phyloP scores from a whole-genome alignment of 1,140 invertebrate genomes.

The Coptotermes formosanus region DNA sequence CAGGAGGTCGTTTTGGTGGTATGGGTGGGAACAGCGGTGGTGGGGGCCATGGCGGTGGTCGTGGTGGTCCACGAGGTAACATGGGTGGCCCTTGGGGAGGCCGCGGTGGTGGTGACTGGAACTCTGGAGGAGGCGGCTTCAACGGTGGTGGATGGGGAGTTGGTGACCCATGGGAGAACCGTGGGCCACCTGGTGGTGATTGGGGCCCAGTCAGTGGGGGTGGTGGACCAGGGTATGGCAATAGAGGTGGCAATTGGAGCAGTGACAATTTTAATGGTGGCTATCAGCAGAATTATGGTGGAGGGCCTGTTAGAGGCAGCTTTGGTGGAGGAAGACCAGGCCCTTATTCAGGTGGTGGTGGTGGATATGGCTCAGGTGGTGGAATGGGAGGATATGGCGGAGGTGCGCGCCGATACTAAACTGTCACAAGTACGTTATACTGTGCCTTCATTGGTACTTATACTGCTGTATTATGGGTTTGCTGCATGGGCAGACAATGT shows the following conservation, averaged over 20 bases:
- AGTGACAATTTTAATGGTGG: constrained; percentile 69
- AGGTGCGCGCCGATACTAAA: constrained; percentile 34
- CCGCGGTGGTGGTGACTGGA: constrained; percentile 39
- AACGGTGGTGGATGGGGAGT: constrained; percentile 31
- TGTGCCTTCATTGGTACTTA: too few relatives aligned
- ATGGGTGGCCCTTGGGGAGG: constrained; percentile 45
- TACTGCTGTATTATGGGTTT: not conserved
- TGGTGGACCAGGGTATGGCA: constrained; percentile 37
- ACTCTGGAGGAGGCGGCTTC: constrained; percentile 36
- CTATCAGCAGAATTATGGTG: constrained; percentile 72
- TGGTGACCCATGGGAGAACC: constrained; percentile 36
- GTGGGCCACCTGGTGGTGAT: constrained; percentile 37
- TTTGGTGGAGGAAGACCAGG: constrained; percentile 35
- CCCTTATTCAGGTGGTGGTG: constrained; percentile 34
- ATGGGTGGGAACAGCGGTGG: constrained; percentile 46
- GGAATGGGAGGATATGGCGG: constrained; percentile 36
- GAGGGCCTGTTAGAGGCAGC: constrained; percentile 60
- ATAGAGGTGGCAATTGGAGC: constrained; percentile 55
- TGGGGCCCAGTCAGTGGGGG: constrained; percentile 44
- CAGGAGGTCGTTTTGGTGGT: constrained; percentile 50
- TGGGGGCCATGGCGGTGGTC: constrained; percentile 43
- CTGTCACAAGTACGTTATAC: not conserved
- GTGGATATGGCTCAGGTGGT: constrained; percentile 31
- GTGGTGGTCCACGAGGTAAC: constrained; percentile 21
- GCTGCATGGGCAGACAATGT: not conserved